Evolutionary conservation across 1,140 invertebrate genomes (phyloP).

Genomic region (Tetragnatha versicolor): DNA sequence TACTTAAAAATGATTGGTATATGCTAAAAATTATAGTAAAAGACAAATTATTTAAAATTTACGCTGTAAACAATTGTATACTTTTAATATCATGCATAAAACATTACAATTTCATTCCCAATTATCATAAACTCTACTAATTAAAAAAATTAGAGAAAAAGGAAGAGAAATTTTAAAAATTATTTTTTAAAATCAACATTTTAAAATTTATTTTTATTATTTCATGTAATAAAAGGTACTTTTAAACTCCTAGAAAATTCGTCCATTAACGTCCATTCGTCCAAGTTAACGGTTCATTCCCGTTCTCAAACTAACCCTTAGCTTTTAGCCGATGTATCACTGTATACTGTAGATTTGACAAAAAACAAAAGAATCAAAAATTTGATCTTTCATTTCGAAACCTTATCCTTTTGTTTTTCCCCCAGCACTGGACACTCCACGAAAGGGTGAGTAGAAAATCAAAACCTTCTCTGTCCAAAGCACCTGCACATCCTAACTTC

Average conservation of each 20-base stretch:
- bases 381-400: constrained; percentile 38
- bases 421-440: constrained; percentile 56
- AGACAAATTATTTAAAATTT: neutral
- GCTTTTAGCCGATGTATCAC: neutral
- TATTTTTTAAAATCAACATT: neutral
- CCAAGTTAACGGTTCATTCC: neutral
- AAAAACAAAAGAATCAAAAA: too few species aligned
- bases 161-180: neutral
- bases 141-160: neutral
- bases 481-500: constrained; percentile 23
- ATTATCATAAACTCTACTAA: neutral
- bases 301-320: neutral
- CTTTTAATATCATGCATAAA: neutral
- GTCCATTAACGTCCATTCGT: too few species aligned
- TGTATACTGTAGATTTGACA: constrained; percentile 14
- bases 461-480: constrained; percentile 46
- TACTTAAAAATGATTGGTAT: neutral
- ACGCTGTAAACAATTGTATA: neutral
- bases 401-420: constrained; percentile 58
- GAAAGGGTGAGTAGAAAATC: constrained; percentile 56
- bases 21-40: neutral
- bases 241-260: too few species aligned
- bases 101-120: neutral
- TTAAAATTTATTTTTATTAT: neutral
- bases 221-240: too few species aligned